Evolutionary conservation across 2,888 invertebrate genomes (phyloP), one percentile per base, ranked within the genome.

Genomic region (Leistus spinibarbis): DNA sequence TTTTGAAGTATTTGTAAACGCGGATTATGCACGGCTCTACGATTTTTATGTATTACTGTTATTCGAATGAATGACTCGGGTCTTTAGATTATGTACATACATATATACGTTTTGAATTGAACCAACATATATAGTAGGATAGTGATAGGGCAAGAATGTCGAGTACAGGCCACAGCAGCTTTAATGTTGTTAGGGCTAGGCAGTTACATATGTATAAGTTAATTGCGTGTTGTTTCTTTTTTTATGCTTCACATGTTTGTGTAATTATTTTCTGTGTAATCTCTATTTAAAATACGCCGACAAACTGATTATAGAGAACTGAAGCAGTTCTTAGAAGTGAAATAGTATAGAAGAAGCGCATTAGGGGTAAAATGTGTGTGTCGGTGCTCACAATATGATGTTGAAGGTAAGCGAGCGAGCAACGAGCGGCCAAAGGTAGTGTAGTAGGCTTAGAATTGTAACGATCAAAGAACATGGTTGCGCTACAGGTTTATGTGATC

Each of bases 1-100:
- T 83, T 82, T 83, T 80, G 81, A 75, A 83, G 83, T 83, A 84
- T 83, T 84, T 83, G 83, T 83, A 83, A 83, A 83, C 82, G 81
- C 78, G 81, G 83, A 83, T 84, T 83, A 83, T 79, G 76, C 74
- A 72, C 70, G 76, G 77, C 76, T 78, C 71, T 77, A 77, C 66
- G 75, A 77, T 78, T 40, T 40, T 40, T 40, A 40, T 40, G 7
- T 40, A 13, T 40, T 13, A 13, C 40, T 40, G 40, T 40, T 40
- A 10, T 40, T 10, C 40, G 10, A 7, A 40, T 40, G 40, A 40
- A 40, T 40, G 3, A 13, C 40, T 40, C 13, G 4, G 40, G 40
- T 40, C 40, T 40, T 40, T 40, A 40, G 40, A 40, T 40, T n/a
- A n/a, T n/a, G n/a, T n/a, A n/a, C n/a, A n/a, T n/a, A n/a, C n/a